These are phyloP conservation scores for Sinhomidia bicolor DNA, from an alignment of 2,888 invertebrate species.

Conservation along the genomic window DNA sequence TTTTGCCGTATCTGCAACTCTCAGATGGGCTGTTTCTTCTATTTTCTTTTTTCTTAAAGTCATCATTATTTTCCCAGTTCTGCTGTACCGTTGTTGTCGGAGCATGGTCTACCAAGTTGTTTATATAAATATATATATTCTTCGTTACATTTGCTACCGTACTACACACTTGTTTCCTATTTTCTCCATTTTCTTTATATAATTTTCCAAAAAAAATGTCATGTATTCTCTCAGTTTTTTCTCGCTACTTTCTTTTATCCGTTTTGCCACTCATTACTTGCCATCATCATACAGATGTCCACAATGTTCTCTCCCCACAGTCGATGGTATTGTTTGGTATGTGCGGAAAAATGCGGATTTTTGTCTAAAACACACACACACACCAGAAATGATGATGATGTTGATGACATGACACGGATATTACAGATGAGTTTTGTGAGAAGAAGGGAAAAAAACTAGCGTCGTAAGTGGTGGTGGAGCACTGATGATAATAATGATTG, in stretches of 20 bases:
- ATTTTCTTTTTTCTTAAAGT: constrained; percentile 36
- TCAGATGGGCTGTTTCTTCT: constrained; percentile 70
- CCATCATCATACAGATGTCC: not conserved
- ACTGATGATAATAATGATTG: constrained; percentile 26
- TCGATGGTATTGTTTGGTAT: not conserved
- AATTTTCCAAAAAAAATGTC: too few species aligned
- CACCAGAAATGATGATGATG: not conserved
- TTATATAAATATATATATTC: not conserved
- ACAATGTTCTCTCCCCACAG: not conserved
- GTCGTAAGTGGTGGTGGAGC: not conserved
- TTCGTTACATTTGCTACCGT: not conserved
- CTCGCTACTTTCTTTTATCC: not conserved
- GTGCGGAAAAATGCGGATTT: constrained; percentile 11
- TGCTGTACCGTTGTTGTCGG: not conserved
- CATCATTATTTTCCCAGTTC: constrained; percentile 16
- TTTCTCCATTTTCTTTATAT: not conserved
- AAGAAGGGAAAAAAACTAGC: not conserved
- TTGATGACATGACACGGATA: constrained; percentile 36
- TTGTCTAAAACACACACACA: not conserved
- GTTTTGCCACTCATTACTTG: not conserved
- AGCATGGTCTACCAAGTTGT: not conserved
- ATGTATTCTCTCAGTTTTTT: not conserved
- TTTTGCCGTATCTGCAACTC: constrained; percentile 61
- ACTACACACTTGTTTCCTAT: not conserved
- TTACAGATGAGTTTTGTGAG: constrained; percentile 24